Percentiles rank a stretch among this genome's conserved stretches.
Evolutionary conservation across 2,888 invertebrate species (phyloP).

Genomic region (Agrochola circellaris): DNA sequence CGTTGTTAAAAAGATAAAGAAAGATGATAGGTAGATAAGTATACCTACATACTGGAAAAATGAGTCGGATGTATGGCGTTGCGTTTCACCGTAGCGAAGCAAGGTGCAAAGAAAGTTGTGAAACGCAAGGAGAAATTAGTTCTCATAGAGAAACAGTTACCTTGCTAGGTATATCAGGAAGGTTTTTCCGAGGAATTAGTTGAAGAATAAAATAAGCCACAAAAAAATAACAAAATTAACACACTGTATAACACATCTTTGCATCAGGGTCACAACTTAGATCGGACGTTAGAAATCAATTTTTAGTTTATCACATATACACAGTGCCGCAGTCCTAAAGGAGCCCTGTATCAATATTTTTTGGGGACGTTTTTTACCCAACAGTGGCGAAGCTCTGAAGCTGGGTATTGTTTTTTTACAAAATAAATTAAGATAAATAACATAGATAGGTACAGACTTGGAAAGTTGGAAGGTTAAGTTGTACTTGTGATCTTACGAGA

Average conservation of each 20-base stretch:
- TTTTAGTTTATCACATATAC: not conserved
- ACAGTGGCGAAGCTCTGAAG: not conserved
- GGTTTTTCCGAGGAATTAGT: not conserved
- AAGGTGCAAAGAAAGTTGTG: slow-evolving; percentile 40
- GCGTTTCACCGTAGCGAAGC: slow-evolving; percentile 23
- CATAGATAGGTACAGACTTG: not conserved
- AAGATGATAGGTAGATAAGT: not conserved
- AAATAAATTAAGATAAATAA: not conserved
- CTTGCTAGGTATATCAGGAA: not conserved
- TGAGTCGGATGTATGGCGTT: not conserved
- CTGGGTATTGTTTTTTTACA: not conserved
- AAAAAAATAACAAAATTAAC: not conserved
- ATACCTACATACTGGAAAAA: slow-evolving; percentile 8
- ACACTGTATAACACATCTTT: too few relatives aligned
- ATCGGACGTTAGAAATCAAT: not conserved
- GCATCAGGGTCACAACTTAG: not conserved
- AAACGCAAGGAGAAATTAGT: slow-evolving; percentile 28
- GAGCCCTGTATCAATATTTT: not conserved
- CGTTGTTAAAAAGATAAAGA: not conserved
- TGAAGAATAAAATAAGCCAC: not conserved
- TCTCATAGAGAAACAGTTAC: not conserved
- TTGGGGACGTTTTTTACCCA: not conserved
- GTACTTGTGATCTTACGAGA: not conserved
- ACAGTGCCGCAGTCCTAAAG: not conserved
- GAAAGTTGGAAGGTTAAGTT: slow-evolving; percentile 1